Base-by-base conservation (phyloP, 1,140 invertebrate genomes). In the Apis florea region DNA sequence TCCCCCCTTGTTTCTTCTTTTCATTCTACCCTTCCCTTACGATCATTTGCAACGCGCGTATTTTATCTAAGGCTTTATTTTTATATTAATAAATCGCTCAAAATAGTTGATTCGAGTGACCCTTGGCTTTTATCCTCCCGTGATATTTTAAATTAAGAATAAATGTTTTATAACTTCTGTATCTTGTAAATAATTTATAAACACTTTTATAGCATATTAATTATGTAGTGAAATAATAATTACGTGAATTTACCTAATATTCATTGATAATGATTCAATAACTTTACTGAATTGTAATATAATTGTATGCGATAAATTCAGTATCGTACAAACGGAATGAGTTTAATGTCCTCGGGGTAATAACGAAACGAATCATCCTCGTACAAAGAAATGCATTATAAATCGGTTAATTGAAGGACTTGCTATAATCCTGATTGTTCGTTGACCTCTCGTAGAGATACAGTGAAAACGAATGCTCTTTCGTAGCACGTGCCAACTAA, bases 1-100 rank as follows among this genome's bases (percentile, higher is more conserved):
- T 74, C 61, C 85, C 74, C 66, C 79, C 31, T 85, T 82, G 70
- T 85, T 82, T 75, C 61, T 79, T 77, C n/a, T 72, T 56, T 67
- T 64, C 47, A 24, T 56, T 56, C 17, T 13, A 31, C 1, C 19
- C 56, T 21, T 2, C n/a, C 26, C 58, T 58, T 12, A 53, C 40
- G 68, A 24, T 53, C 40, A 21, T 53, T 24, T 17, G 21, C 15
- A n/a, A 10, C 47, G 47, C 53, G 69, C 56, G 69, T 66, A 79
- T 67, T 85, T 79, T 51, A 70, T 19, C 4, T 1, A 17, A 19
- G 17, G 49, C 10, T n/a, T 2, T 15, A 59, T 26, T 64, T n/a
- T 15, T 40, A 19, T n/a, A n/a, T 53, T 53, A 11, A 31, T n/a
- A 10, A 64, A 64, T 8, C 11, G 19, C 6, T 59, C 2, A 12